phyloP scores from a whole-genome alignment of 2,888 invertebrate species.

The Chloromyia formosa region DNA sequence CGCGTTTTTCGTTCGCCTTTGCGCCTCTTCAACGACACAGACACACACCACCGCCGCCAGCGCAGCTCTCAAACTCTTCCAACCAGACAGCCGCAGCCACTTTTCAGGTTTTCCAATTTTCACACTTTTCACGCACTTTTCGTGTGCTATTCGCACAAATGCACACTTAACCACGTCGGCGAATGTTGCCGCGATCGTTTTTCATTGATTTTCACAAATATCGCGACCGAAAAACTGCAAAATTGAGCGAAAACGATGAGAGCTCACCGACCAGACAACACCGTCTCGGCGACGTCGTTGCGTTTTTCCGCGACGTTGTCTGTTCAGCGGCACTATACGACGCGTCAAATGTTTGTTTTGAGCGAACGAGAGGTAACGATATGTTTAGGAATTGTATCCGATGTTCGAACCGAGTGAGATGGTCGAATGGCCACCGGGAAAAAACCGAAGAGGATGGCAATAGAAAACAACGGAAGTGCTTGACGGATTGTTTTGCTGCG shows the following conservation, averaged over 20 bases:
- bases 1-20: not conserved
- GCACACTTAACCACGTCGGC: not conserved
- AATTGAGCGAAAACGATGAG: slow-evolving; percentile 13
- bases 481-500: not conserved
- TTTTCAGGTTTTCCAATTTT: slow-evolving; percentile 12
- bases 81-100: too few species aligned
- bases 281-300: slow-evolving; percentile 16
- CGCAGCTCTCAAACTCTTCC: not conserved
- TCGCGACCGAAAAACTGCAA: not conserved
- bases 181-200: not conserved
- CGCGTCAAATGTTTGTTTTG: not conserved
- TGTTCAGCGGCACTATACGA: not conserved
- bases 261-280: not conserved
- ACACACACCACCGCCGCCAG: too few species aligned
- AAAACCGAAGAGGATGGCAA: not conserved
- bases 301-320: slow-evolving; percentile 13
- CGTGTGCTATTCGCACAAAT: not conserved
- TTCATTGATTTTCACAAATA: slow-evolving; percentile 37
- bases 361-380: not conserved
- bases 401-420: not conserved
- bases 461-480: not conserved
- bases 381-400: not conserved
- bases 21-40: too few species aligned
- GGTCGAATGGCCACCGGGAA: not conserved
- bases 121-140: not conserved